Conservation (phyloP, 2,113 vertebrate genomes). For the Acanthisitta chloris region DNA sequence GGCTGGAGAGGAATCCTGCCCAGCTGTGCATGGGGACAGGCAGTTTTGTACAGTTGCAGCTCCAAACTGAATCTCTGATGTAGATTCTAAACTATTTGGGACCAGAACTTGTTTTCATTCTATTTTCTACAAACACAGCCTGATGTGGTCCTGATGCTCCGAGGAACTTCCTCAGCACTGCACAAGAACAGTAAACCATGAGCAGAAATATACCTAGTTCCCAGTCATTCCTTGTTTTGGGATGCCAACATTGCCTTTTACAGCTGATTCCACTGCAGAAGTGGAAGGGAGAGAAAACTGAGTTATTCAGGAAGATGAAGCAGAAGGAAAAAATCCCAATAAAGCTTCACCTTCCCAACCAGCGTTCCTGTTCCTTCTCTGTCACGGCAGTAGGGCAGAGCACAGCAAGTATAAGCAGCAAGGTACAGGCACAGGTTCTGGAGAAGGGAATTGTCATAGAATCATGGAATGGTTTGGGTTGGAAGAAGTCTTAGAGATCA, state of each 20-base stretch:
- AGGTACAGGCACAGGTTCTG: background rate
- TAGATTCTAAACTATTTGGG: fast-evolving
- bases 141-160: fast-evolving
- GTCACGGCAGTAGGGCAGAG: background rate
- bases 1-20: too few species aligned
- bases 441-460: background rate
- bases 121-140: background rate
- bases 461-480: background rate
- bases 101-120: background rate
- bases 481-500: background rate
- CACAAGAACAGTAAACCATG: background rate
- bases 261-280: background rate
- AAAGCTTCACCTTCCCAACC: background rate
- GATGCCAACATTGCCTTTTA: background rate
- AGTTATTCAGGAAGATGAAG: background rate
- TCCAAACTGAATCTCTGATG: background rate
- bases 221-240: background rate
- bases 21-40: background rate
- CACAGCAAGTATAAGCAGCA: background rate
- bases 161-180: background rate
- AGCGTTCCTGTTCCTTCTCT: background rate
- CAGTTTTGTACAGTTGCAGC: fast-evolving
- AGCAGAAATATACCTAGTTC: background rate
- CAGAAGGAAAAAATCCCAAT: background rate
- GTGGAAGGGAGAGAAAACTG: background rate